phyloP scores from a whole-genome alignment of 2,113 vertebrate genomes.

The Noturus placidus region DNA sequence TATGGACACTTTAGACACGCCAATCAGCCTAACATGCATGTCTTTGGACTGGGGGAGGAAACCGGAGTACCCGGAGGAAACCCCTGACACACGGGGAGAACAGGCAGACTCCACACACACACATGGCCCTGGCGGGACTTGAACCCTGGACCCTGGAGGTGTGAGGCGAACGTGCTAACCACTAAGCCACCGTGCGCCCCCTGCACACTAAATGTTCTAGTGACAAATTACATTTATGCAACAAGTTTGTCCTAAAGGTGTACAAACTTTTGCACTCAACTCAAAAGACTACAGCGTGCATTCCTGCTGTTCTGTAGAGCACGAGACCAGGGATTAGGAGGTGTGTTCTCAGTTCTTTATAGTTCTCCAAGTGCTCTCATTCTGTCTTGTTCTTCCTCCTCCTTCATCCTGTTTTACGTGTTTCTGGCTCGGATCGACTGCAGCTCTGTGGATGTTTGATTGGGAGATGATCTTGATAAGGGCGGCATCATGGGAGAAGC shows the following conservation, averaged over 20 bases:
- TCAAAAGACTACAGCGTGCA: background rate
- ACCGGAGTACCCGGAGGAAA: too few species aligned
- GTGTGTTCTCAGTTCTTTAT: background rate
- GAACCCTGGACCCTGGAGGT: too few species aligned
- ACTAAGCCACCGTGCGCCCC: too few species aligned
- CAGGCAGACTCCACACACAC: too few species aligned
- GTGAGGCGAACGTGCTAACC: too few species aligned
- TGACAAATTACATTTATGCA: background rate
- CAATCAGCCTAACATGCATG: too few species aligned
- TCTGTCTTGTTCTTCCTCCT: background rate
- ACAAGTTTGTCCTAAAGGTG: background rate
- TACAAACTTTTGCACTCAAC: background rate
- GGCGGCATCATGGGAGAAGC: slow-evolving; percentile 64
- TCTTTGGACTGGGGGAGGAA: too few species aligned
- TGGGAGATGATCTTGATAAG: slow-evolving; percentile 73
- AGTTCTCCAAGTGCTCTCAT: background rate
- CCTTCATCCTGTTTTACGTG: background rate
- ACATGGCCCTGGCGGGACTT: too few species aligned
- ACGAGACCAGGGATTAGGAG: background rate
- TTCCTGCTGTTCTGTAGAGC: background rate
- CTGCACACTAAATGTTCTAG: too few species aligned
- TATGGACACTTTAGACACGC: too few species aligned
- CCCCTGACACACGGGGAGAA: too few species aligned
- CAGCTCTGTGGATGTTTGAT: slow-evolving; percentile 74
- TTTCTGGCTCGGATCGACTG: slow-evolving; percentile 54